Base-by-base conservation (phyloP, 2,888 invertebrate genomes). In the Drosophila prostipennis region DNA sequence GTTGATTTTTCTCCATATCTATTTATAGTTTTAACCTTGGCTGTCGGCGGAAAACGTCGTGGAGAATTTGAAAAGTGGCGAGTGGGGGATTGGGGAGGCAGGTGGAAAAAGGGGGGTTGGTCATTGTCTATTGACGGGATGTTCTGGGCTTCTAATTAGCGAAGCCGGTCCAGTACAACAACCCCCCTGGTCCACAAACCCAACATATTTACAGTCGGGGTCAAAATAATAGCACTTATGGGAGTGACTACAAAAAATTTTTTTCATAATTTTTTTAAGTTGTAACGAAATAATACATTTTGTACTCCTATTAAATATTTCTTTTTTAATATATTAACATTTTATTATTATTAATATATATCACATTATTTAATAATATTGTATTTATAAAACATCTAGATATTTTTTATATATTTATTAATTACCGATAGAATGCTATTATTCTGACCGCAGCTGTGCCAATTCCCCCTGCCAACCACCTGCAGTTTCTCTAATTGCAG, bases 1-100 rank as follows among this genome's bases (percentile, higher is more conserved):
- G 70, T 72, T 80, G 87, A 73, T 81, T 73, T 82, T 81, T 65
- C 79, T 82, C 81, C 87, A 87, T 85, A 84, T 74, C 82, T 82
- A 82, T 82, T 82, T 82, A 68, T 82, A 82, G 87, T 61, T 73
- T 70, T 81, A 87, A 82, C 81, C 67, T 68, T 70, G 67, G 49
- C 32, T 43, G 57, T 14, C 57, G 70, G 19, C 48, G 70, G 65
- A 53, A 46, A 65, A 39, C 70, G 57, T 58, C 19, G 57, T 56
- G n/a, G 39, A 55, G 29, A 13, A n/a, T 16, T 16, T n/a, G 29
- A 4, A 13, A 19, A 29, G 14, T 16, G 46, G 14, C 5, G 14
- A 14, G 32, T 45, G 13, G 6, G 2, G 16, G 40, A 26, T 13
- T 6, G 14, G 40, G 14, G 8, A 2, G 40, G 1, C 40, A 40